phyloP scores from a whole-genome alignment of 2,113 vertebrate genomes.

The Sturnus vulgaris region DNA sequence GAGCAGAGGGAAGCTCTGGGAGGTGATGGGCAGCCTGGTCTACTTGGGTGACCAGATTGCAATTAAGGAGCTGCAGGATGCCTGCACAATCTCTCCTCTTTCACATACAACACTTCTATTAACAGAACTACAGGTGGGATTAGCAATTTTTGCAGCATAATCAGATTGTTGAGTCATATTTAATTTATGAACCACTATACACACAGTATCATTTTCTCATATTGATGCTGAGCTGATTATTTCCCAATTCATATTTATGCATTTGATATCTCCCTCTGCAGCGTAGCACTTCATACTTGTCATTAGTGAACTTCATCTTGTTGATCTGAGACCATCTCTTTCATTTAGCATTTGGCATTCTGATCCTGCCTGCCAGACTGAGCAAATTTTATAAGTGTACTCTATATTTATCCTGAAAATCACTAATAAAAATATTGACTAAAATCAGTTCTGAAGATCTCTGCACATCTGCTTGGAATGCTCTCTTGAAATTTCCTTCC shows the following conservation, averaged over 20 bases:
- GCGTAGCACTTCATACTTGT: not conserved
- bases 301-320: slow-evolving; percentile 37
- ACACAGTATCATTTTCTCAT: slow-evolving; percentile 31
- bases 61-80: not conserved
- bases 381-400: slow-evolving; percentile 27
- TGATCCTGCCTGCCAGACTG: slow-evolving; percentile 6
- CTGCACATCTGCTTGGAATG: slow-evolving; percentile 35
- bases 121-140: slow-evolving; percentile 19
- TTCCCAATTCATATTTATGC: slow-evolving; percentile 31
- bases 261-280: slow-evolving; percentile 19
- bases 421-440: slow-evolving; percentile 65
- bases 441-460: slow-evolving; percentile 48
- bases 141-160: slow-evolving; percentile 20
- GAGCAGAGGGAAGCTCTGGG: not conserved
- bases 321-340: slow-evolving; percentile 27
- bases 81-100: not conserved
- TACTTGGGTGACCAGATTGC: not conserved
- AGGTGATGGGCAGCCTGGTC: not conserved
- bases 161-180: slow-evolving; percentile 44
- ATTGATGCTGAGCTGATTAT: slow-evolving; percentile 14
- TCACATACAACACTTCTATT: not conserved
- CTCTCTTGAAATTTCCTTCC: slow-evolving; percentile 35
- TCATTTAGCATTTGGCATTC: slow-evolving; percentile 26
- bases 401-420: slow-evolving; percentile 53
- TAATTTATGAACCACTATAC: slow-evolving; percentile 37